Base-by-base conservation (phyloP, 2,113 vertebrate genomes). In the Lathamus discolor region DNA sequence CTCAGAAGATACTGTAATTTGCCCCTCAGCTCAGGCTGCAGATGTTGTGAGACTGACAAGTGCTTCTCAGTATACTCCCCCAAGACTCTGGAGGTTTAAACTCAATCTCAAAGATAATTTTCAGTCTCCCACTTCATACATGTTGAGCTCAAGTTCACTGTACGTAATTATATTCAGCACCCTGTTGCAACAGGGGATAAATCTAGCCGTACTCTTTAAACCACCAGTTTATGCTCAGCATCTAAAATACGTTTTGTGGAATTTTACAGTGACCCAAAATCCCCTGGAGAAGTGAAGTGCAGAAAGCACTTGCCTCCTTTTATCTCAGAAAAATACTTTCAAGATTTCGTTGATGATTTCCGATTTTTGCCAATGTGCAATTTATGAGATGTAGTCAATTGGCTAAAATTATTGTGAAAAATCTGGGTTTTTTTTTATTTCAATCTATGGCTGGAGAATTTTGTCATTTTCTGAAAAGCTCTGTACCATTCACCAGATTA, bases 41-140 rank as follows among this genome's bases (percentile, higher is more conserved):
- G 92, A 93, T 95, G 90, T 92, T 97, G 33, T 69, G 69, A 86
- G 88, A 96, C 91, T 89, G 88, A 72, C 86, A 92, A 96, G 62
- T 92, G 80, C 13, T 88, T 79, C 83, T 92, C 52, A 46, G 35
- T n/a, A 44, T 84, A 86, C 85, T 89, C 69, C 66, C 95, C 77
- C 49, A 69, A 89, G 80, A 94, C 19, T 7, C 29, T 79, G 6
- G 49, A 76, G 70, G 1, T 92, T 92, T 92, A 89, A 94, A 93
- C 44, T 43, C 57, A 89, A 96, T 93, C 95, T 96, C 95, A 82
- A 64, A 95, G 80, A 83, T 51, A 94, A 84, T 95, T 96, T 95
- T 84, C 74, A 79, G 66, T 62, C 35, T 88, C 41, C 80, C 82
- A 48, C 72, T 92, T 90, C 73, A 83, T 92, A 86, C 89, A 79